These are phyloP conservation scores for Potamarius usumacintae DNA, from an alignment of 2,113 vertebrate species.

Conservation along the genomic window DNA sequence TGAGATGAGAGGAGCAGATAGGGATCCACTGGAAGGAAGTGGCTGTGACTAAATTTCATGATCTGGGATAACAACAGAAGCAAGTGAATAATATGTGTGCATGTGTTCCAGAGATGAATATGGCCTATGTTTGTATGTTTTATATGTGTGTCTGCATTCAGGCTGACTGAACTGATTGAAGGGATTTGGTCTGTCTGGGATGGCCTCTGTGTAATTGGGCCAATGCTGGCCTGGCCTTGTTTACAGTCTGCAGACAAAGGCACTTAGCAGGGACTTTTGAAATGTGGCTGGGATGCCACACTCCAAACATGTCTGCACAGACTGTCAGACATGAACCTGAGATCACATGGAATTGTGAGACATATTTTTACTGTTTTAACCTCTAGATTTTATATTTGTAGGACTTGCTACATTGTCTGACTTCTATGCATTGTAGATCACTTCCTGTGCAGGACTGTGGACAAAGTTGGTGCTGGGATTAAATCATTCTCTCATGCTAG, in stretches of 20 bases:
- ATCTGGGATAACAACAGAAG: not conserved
- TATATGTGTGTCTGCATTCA: slow-evolving; percentile 3
- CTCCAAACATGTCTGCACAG: slow-evolving; percentile 5
- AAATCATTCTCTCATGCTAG: not conserved
- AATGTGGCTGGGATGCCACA: slow-evolving; percentile 6
- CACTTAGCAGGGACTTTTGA: slow-evolving; percentile 30
- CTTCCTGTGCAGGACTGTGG: not conserved
- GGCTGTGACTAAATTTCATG: not conserved
- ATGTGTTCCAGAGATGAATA: not conserved
- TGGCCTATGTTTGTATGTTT: not conserved
- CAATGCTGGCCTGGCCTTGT: slow-evolving; percentile 42
- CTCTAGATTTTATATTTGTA: not conserved
- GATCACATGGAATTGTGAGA: slow-evolving; percentile 3
- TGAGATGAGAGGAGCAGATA: too few species aligned
- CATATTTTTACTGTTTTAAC: not conserved
- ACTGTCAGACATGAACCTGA: not conserved
- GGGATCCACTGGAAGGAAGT: not conserved
- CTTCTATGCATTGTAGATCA: not conserved
- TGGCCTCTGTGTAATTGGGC: slow-evolving; percentile 38
- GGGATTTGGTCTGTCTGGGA: slow-evolving; percentile 36
- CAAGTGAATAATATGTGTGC: not conserved
- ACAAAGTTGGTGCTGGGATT: not conserved
- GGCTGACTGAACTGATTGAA: slow-evolving; percentile 28
- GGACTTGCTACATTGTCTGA: not conserved
- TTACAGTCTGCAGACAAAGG: slow-evolving; percentile 43